Conservation (phyloP, 2,888 invertebrate genomes). For the Anagyrus pseudococci region DNA sequence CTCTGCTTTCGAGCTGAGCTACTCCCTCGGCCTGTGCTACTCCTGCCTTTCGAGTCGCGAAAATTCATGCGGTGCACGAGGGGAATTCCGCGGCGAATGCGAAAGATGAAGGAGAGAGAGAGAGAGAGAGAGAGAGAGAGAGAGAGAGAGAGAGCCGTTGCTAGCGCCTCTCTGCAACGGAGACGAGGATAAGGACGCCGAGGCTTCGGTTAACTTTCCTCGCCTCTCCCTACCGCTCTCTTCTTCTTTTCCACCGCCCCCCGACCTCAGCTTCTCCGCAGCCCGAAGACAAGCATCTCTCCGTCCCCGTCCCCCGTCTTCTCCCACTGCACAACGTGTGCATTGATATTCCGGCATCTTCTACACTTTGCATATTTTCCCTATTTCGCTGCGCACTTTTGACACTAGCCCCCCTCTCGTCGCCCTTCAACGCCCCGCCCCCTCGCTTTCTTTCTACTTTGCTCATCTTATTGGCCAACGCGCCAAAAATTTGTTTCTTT, state of each 20-base stretch:
- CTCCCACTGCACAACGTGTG: conserved; percentile 30
- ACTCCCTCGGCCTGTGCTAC: conserved; percentile 1
- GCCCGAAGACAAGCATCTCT: too few relatives aligned
- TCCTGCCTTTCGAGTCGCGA: conserved; percentile 15
- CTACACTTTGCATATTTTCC: conserved; percentile 31
- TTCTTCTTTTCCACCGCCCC: conserved; percentile 1
- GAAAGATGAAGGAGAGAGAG: neutral
- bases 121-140: neutral
- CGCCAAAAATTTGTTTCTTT: too few relatives aligned
- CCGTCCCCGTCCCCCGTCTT: neutral
- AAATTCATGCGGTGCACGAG: conserved; percentile 32
- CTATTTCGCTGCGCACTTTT: conserved; percentile 8
- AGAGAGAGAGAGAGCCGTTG: too few relatives aligned
- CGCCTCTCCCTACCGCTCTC: neutral
- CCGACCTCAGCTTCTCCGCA: too few relatives aligned
- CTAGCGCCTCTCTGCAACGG: too few relatives aligned
- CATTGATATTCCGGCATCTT: conserved; percentile 33
- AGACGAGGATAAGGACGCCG: too few relatives aligned
- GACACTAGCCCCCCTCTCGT: neutral
- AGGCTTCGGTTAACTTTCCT: neutral
- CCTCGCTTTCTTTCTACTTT: too few relatives aligned
- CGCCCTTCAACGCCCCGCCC: neutral
- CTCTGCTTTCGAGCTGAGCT: conserved; percentile 12
- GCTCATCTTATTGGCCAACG: too few relatives aligned
- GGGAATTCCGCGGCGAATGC: conserved; percentile 10